Evolutionary conservation across 2,113 vertebrate species (phyloP), one percentile per base, ranked within the genome.

Genomic region (Coptodon rendalli): DNA sequence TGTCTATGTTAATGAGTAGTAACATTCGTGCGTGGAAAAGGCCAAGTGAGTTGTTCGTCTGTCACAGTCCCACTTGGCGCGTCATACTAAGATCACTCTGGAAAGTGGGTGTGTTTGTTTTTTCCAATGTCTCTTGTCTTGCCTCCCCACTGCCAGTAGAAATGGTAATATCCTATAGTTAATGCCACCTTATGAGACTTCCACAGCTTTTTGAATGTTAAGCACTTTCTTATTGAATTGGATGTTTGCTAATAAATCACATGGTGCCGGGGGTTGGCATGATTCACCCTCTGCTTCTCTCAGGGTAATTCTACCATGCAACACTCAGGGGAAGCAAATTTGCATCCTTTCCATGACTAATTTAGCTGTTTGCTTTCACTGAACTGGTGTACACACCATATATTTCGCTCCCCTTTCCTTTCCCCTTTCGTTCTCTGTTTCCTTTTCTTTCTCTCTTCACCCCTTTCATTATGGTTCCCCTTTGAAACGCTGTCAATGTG

Each of bases 221-320:
- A 96, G 92, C 91, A 92, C 94, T 94, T 89, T 88, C 92, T 94
- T 95, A 96, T 96, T 95, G 93, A 96, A 96, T 96, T 94, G 91
- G 95, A 95, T 96, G 94, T 96, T 95, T 96, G 94, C 91, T 95
- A 92, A 94, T 96, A 96, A 95, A 95, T 95, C 93, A 95, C 86
- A 82, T 73, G 86, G 89, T 76, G 83, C 90, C 53, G 82, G 83
- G 89, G 92, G 88, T 88, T 90, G 90, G 89, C 89, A 73, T 95
- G 95, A 95, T 94, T 96, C 95, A 95, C 92, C 38, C 91, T 86
- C 87, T 56, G 89, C 93, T 94, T 90, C 91, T 94, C 93, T 93
- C 85, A 40, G 93, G 95, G 91, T 92, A 91, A 93, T 95, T 96
- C 92, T 86, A 87, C 92, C 86, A 84, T 92, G 83, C 87, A 88